Base-by-base conservation (phyloP, 1,140 invertebrate genomes). In the Penaeus japonicus region DNA sequence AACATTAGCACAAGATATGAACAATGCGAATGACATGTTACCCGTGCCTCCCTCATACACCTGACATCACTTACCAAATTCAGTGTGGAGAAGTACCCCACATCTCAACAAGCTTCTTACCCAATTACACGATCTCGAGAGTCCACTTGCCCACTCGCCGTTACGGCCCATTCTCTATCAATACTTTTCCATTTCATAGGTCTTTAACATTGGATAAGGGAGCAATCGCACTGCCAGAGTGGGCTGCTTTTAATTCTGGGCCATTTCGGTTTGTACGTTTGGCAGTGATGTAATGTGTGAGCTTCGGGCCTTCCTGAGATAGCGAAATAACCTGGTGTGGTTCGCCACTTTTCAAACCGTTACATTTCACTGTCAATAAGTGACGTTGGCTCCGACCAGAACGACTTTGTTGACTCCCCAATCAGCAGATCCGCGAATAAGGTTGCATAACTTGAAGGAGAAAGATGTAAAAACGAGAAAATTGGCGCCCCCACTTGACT, bases 281-380 rank as follows among this genome's bases (percentile, higher is more conserved):
- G 84, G 84, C 84, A 85, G 84, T 75, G 84, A 85, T 85, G 84
- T 85, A 85, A 85, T 78, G 73, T 85, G 73, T 47, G 73, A 35
- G 75, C 27, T 30, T 85, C 55, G 73, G 20, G 24, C 82, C 82
- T 59, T 85, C 75, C 70, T 35, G 15, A 75, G 84, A 78, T 78
- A 75, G 32, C 47, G 47, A 55, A 57, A 39, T 85, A 78, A 53
- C 30, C 70, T 78, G 30, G 30, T 77, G 84, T 55, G 84, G 84
- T 85, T 78, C 84, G 20, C 75, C 84, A 65, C 55, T 83, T 59
- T n/a, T 57, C 57, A 32, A 15, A 73, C 70, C 70, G 35, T 73
- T 30, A 32, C 47, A 47, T 47, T 12, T 47, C 47, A 47, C 47
- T 47, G 47, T 47, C 47, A 47, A 15, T 15, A 7, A 15, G 15